Conservation (phyloP, 2,113 vertebrate species). For the Callaeas wilsoni region DNA sequence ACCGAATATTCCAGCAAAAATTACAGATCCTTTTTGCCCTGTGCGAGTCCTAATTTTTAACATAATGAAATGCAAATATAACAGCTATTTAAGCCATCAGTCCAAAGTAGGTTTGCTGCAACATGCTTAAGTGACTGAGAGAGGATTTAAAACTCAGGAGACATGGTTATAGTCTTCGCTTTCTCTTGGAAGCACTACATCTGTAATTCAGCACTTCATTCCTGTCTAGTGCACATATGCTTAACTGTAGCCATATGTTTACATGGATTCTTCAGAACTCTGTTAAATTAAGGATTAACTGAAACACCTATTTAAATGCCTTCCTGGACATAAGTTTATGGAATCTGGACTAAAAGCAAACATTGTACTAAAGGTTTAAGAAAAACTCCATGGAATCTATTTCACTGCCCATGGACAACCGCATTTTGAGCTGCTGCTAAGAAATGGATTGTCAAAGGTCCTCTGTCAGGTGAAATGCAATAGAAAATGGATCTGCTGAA, state of each 20-base stretch:
- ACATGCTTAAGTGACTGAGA: constrained; percentile 11
- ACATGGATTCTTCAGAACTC: constrained; percentile 9
- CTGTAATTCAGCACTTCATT: constrained; percentile 51
- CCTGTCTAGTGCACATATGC: constrained; percentile 25
- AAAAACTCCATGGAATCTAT: neutral
- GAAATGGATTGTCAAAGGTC: neutral
- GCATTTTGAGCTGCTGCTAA: neutral
- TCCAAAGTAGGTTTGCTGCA: neutral
- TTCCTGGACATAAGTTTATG: constrained; percentile 13
- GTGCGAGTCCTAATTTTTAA: neutral
- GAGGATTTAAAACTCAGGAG: constrained; percentile 41
- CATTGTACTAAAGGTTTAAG: neutral
- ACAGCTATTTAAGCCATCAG: neutral
- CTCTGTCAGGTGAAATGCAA: constrained; percentile 9
- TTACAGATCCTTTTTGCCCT: neutral
- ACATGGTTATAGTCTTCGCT: constrained; percentile 8
- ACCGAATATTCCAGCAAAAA: neutral
- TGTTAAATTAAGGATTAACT: constrained; percentile 42
- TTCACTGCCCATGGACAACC: neutral
- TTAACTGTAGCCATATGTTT: constrained; percentile 56
- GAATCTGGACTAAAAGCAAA: constrained; percentile 32
- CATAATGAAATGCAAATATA: constrained; percentile 25
- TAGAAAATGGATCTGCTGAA: neutral
- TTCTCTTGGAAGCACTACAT: constrained; percentile 41
- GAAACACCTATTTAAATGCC: constrained; percentile 32